phyloP scores from a whole-genome alignment of 2,888 invertebrate species.

The Arctia plantaginis region DNA sequence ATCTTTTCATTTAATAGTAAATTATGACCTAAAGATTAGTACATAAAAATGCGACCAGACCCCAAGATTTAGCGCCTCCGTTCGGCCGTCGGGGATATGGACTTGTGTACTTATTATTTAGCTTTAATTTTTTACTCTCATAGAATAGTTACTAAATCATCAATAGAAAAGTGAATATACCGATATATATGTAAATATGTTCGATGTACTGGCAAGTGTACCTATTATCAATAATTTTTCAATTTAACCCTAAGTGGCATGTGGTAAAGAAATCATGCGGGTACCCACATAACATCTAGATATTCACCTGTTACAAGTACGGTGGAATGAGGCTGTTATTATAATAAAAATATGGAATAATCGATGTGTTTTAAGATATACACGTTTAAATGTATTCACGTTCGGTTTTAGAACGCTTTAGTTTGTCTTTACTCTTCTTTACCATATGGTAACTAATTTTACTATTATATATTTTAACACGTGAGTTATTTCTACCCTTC shows the following conservation, averaged over 20 bases:
- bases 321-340: slow-evolving; percentile 13
- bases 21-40: no score
- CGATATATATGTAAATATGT: not conserved
- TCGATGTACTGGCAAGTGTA: slow-evolving; percentile 22
- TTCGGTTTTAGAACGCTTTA: not conserved
- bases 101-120: no score
- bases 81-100: no score
- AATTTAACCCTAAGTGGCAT: slow-evolving; percentile 25
- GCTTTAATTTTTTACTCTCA: no score
- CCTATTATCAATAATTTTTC: slow-evolving; percentile 17
- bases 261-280: slow-evolving; percentile 57
- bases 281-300: slow-evolving; percentile 50
- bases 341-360: not conserved
- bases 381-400: not conserved
- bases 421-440: not conserved
- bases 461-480: not conserved
- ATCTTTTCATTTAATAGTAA: no score
- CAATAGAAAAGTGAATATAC: not conserved
- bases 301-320: slow-evolving; percentile 51
- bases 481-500: not conserved
- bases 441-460: not conserved
- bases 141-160: not conserved
- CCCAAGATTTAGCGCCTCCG: no score
- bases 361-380: not conserved
- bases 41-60: no score